Conservation (phyloP, 2,888 invertebrate genomes). For the Capitulum mitella region DNA sequence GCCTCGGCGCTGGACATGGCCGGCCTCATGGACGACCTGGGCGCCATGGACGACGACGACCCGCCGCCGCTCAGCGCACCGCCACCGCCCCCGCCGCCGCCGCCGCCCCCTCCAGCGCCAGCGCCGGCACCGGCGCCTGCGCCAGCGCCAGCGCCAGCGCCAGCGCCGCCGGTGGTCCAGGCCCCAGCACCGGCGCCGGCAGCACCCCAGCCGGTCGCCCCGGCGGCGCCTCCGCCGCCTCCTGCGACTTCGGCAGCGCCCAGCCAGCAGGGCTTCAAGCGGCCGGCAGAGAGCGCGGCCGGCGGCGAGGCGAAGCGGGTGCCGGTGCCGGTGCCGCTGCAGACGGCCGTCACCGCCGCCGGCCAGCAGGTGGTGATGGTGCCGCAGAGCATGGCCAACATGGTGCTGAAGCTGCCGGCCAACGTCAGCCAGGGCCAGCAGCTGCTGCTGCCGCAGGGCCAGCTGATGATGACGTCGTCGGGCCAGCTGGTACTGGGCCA, state of each 20-base stretch:
- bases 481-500: slow-evolving; percentile 33
- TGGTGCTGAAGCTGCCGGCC: slow-evolving; percentile 21
- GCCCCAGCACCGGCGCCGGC: neutral
- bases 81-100: slow-evolving; percentile 21
- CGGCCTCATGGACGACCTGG: slow-evolving; percentile 22
- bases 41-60: slow-evolving; percentile 17
- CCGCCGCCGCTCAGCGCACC: neutral
- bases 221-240: neutral
- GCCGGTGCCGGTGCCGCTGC: neutral
- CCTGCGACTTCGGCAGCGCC: neutral
- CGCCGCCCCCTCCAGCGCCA: slow-evolving; percentile 10
- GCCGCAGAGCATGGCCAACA: slow-evolving; percentile 28
- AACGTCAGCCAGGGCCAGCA: slow-evolving; percentile 27
- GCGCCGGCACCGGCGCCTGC: neutral
- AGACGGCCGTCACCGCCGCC: slow-evolving; percentile 14
- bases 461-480: slow-evolving; percentile 14
- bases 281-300: slow-evolving; percentile 7
- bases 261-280: slow-evolving; percentile 15
- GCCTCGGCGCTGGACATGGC: slow-evolving; percentile 21
- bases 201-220: slow-evolving; percentile 13
- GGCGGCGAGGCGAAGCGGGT: slow-evolving; percentile 29
- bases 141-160: neutral
- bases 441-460: slow-evolving; percentile 22
- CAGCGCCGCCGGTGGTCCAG: slow-evolving; percentile 26
- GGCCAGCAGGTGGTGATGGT: slow-evolving; percentile 27